These are phyloP conservation scores for Condylostylus longicornis DNA, from an alignment of 1,140 invertebrate genomes.

Conservation along the genomic window DNA sequence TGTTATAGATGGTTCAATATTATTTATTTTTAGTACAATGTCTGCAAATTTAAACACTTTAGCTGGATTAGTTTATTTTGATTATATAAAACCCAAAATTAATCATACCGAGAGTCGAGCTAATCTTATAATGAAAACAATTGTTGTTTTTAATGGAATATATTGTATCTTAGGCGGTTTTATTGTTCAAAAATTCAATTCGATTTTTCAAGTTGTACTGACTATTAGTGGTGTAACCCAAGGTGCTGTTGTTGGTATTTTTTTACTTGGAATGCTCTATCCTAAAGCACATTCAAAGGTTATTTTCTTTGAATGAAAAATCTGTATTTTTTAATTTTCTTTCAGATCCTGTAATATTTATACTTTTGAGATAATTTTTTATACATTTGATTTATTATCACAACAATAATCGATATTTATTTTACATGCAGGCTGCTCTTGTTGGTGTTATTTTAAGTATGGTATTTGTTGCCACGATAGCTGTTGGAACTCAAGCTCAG, in stretches of 20 bases:
- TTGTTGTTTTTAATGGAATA: constrained; percentile 37
- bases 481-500: constrained; percentile 48
- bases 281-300: constrained; percentile 47
- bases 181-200: constrained; percentile 43
- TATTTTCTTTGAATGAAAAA: constrained; percentile 10
- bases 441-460: constrained; percentile 47
- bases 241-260: constrained; percentile 53
- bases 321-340: not conserved
- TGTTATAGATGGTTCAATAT: too few relatives aligned
- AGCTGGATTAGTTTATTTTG: constrained; percentile 59
- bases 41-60: constrained; percentile 58
- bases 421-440: constrained; percentile 37
- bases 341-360: constrained; percentile 34
- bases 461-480: constrained; percentile 53
- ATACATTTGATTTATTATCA: too few relatives aligned
- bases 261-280: constrained; percentile 56
- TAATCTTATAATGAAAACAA: constrained; percentile 46
- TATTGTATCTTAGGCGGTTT: constrained; percentile 45
- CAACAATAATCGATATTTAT: too few relatives aligned
- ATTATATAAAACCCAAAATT: constrained; percentile 40
- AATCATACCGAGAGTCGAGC: constrained; percentile 37
- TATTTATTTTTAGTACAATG: constrained; percentile 42
- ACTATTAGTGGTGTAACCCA: constrained; percentile 43
- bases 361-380: too few relatives aligned
- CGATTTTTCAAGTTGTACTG: constrained; percentile 42